These are phyloP conservation scores for Temnothorax ravouxi DNA, from an alignment of 2,888 invertebrate genomes.

Conservation along the genomic window DNA sequence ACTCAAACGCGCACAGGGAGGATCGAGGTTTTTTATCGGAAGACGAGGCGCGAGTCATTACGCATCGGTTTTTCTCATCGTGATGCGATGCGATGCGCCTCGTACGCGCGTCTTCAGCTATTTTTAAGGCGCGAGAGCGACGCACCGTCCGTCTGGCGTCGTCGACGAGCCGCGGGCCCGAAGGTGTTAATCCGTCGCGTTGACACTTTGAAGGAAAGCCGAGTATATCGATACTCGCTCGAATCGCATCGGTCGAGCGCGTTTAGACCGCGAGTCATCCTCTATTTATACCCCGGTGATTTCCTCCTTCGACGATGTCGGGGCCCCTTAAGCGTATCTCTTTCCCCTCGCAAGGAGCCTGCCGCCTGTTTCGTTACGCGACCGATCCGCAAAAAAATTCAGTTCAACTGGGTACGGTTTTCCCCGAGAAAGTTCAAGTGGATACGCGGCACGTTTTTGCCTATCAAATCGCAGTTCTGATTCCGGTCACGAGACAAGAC, in stretches of 20 bases:
- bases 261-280: slow-evolving; percentile 79
- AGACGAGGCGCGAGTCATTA: not conserved
- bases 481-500: not conserved
- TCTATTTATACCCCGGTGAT: slow-evolving; percentile 82
- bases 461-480: not conserved
- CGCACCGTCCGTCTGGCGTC: slow-evolving; percentile 3
- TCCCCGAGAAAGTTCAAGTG: not conserved
- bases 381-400: slow-evolving; percentile 59
- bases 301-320: slow-evolving; percentile 79
- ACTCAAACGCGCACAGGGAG: no score
- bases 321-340: slow-evolving; percentile 45
- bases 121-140: slow-evolving; percentile 57
- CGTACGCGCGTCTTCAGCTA: slow-evolving; percentile 54
- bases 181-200: slow-evolving; percentile 40
- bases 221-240: slow-evolving; percentile 62
- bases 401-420: not conserved
- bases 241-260: slow-evolving; percentile 65
- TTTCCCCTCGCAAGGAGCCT: slow-evolving; percentile 52
- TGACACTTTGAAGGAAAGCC: slow-evolving; percentile 45
- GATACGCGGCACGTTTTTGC: no score
- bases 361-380: slow-evolving; percentile 53
- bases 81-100: slow-evolving; percentile 29
- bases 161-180: not conserved
- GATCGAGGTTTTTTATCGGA: slow-evolving; percentile 10
- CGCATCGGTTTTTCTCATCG: not conserved